Percentiles rank a stretch among this genome's conserved stretches.
Evolutionary conservation across 2,797 vertebrate species (phyloP).

Genomic region (Enteromius mattozi): DNA sequence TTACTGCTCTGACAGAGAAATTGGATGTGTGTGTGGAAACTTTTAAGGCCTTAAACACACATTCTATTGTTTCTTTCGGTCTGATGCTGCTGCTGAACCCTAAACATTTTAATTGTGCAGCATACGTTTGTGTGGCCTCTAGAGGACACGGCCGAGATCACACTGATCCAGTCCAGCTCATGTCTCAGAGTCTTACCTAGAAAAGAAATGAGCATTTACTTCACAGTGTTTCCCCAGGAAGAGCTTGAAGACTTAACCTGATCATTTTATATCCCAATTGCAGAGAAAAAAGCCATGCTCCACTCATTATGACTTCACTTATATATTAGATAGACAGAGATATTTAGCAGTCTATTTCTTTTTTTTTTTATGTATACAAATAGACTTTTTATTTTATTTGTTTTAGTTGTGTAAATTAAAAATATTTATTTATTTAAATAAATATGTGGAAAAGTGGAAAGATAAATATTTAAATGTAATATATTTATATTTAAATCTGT

Average conservation of each 20-base stretch:
- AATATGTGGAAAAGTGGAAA: too few species aligned
- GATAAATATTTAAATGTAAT: too few species aligned
- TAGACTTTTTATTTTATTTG: not conserved
- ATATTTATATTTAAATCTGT: too few species aligned
- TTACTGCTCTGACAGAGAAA: slow-evolving; percentile 17
- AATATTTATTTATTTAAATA: too few species aligned
- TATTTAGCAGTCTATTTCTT: too few species aligned
- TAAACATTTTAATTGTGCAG: slow-evolving; percentile 42
- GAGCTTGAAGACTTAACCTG: not conserved
- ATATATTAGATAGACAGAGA: too few species aligned
- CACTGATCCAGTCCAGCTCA: not conserved
- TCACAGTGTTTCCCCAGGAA: not conserved
- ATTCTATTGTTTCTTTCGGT: slow-evolving; percentile 35
- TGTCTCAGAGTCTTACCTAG: not conserved
- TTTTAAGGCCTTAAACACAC: slow-evolving; percentile 25
- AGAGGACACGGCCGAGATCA: not conserved
- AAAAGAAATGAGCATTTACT: not conserved
- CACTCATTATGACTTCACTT: too few species aligned
- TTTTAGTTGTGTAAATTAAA: too few species aligned
- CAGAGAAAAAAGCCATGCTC: too few species aligned
- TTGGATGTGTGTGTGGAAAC: slow-evolving; percentile 25
- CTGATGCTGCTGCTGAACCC: slow-evolving; percentile 8
- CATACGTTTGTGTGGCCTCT: slow-evolving; percentile 42
- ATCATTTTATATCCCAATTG: not conserved
- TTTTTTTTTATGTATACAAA: not conserved